These are phyloP conservation scores for Campopleginae sp. DNA, from an alignment of 2,888 invertebrate genomes.

Conservation along the genomic window DNA sequence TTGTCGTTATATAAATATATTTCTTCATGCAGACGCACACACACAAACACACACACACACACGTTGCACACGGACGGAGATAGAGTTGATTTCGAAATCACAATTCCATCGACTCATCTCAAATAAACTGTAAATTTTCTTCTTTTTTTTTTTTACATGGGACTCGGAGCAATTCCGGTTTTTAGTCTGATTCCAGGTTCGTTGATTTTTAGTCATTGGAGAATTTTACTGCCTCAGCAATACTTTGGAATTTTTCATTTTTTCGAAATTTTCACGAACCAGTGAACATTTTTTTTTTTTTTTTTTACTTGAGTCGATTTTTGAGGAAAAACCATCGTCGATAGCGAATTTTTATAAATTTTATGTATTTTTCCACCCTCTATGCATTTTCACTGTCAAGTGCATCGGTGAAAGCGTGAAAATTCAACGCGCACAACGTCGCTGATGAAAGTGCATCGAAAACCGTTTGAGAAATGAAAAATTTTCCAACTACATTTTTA, in stretches of 20 bases:
- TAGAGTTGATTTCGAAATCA: slow-evolving; percentile 25
- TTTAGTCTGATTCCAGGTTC: neutral
- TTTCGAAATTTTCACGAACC: neutral
- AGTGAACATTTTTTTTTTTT: no score
- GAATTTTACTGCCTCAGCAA: neutral
- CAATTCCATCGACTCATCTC: slow-evolving; percentile 33
- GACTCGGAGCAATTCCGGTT: neutral
- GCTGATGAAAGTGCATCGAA: slow-evolving; percentile 57
- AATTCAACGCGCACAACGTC: slow-evolving; percentile 49
- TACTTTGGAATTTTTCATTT: neutral
- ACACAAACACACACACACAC: no score
- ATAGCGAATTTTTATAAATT: slow-evolving; percentile 2
- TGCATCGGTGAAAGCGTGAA: slow-evolving; percentile 66
- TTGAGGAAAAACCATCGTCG: no score
- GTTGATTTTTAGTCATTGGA: neutral
- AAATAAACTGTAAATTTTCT: slow-evolving; percentile 7
- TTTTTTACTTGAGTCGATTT: no score
- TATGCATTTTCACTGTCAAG: slow-evolving; percentile 54
- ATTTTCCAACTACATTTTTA: neutral
- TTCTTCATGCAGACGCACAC: neutral
- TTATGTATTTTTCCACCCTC: slow-evolving; percentile 38
- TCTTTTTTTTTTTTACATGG: neutral
- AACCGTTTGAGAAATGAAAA: neutral
- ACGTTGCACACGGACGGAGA: neutral
- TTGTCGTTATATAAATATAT: slow-evolving; percentile 34